Percentiles rank a stretch among this genome's conserved stretches.
Evolutionary conservation across 2,888 invertebrate genomes (phyloP).

Genomic region (Meliscaeva auricollis): DNA sequence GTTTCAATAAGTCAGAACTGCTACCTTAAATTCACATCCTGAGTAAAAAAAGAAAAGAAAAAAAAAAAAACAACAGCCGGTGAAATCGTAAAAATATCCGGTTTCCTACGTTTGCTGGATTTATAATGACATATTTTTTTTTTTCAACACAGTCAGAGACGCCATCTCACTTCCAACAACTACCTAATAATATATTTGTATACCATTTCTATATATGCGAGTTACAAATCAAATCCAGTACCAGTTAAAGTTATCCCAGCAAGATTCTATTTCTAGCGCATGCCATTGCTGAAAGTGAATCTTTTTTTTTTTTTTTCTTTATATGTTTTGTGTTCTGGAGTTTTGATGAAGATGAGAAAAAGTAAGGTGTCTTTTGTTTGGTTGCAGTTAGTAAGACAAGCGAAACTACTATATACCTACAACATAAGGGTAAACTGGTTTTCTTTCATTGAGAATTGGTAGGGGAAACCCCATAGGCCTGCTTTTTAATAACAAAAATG

Average conservation of each 20-base stretch:
- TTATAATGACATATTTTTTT: constrained; percentile 7
- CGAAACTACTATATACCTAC: background rate
- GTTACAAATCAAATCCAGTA: no score
- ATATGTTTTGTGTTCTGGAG: constrained; percentile 12
- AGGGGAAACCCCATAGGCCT: constrained; percentile 33
- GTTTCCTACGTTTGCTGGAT: constrained; percentile 8
- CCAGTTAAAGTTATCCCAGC: no score
- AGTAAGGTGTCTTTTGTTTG: constrained; percentile 31
- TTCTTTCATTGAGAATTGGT: constrained; percentile 7
- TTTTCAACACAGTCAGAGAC: no score
- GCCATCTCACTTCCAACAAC: constrained; percentile 9
- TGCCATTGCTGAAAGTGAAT: constrained; percentile 66
- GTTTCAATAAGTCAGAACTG: no score
- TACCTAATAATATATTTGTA: no score
- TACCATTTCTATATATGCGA: no score
- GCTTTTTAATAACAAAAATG: constrained; percentile 5
- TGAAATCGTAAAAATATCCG: no score
- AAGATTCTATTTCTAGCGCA: constrained; percentile 52
- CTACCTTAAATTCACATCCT: no score
- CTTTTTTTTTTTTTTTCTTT: constrained; percentile 51
- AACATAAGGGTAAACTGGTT: constrained; percentile 45
- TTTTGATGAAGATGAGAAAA: constrained; percentile 28
- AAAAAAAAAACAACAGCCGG: no score
- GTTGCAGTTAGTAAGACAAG: constrained; percentile 17
- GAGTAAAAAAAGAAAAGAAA: no score